Conservation (phyloP, 2,888 invertebrate species). For the Matsumyia berberina region DNA sequence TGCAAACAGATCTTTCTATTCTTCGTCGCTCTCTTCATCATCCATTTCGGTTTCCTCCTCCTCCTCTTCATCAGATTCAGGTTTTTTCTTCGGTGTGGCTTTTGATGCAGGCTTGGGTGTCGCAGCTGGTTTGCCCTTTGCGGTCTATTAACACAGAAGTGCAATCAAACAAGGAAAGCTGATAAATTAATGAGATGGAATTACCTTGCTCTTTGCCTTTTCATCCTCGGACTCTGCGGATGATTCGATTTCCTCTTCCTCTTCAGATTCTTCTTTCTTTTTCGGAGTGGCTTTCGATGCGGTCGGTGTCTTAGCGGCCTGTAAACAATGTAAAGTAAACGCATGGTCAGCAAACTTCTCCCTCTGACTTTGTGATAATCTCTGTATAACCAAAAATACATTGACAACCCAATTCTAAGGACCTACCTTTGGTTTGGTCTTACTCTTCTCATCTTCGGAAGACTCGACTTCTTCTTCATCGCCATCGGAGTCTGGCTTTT, state of each 20-base stretch:
- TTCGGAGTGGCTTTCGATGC: not conserved
- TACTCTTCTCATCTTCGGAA: conserved; percentile 51
- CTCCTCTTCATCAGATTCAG: conserved; percentile 78
- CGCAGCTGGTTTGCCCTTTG: conserved; percentile 47
- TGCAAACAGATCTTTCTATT: conserved; percentile 58
- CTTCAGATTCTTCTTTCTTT: conserved; percentile 32
- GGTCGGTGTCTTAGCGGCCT: conserved; percentile 56
- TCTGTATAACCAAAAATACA: not conserved
- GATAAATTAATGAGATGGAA: not conserved
- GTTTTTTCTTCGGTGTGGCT: conserved; percentile 58
- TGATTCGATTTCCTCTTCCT: conserved; percentile 43
- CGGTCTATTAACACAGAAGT: not conserved
- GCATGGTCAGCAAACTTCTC: not conserved
- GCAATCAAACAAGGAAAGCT: not conserved
- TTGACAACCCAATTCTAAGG: too few species aligned
- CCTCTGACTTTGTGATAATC: too few species aligned
- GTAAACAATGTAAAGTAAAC: not conserved
- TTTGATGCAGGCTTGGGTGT: conserved; percentile 3
- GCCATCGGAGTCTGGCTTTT: conserved; percentile 47
- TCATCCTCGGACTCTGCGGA: not conserved
- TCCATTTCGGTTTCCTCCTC: conserved; percentile 84
- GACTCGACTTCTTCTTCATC: conserved; percentile 52
- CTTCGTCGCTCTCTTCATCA: conserved; percentile 80
- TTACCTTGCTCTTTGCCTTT: not conserved
- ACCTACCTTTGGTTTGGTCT: conserved; percentile 34